phyloP scores from a whole-genome alignment of 2,113 vertebrate genomes.

The Oenanthe melanoleuca region DNA sequence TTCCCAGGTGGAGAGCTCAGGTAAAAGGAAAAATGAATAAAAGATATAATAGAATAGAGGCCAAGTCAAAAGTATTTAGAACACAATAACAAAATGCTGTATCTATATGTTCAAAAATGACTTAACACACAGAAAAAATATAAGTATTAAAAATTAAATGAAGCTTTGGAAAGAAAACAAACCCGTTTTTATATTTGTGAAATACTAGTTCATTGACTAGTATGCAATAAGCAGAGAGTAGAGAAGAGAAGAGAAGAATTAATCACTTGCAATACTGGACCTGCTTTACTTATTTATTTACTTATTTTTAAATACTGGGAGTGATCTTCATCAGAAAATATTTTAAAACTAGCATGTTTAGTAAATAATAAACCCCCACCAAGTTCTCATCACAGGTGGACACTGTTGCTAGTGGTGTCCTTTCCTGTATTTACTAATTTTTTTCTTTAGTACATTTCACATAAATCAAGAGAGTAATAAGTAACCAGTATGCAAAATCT shows the following conservation, averaged over 20 bases:
- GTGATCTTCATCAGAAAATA: not conserved
- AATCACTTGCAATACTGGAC: not conserved
- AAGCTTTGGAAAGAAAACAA: not conserved
- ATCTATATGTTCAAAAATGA: not conserved
- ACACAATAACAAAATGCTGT: not conserved
- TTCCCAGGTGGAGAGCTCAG: not conserved
- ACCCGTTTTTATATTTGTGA: not conserved
- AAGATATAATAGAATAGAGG: not conserved
- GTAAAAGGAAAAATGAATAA: not conserved
- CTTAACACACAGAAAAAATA: not conserved
- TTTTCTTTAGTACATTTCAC: not conserved
- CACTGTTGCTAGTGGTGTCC: fast-evolving
- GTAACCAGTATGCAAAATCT: not conserved
- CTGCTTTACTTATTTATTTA: not conserved
- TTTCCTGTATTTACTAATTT: not conserved
- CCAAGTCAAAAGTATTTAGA: not conserved
- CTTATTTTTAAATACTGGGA: not conserved
- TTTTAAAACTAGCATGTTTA: not conserved
- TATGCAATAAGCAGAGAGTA: not conserved
- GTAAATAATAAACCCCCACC: not conserved
- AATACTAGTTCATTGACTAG: not conserved
- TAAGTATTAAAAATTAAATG: not conserved
- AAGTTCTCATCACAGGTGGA: not conserved
- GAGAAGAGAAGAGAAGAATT: not conserved
- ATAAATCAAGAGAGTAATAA: not conserved